Evolutionary conservation across 2,888 invertebrate species (phyloP), one percentile per base, ranked within the genome.

Genomic region (Cryptocephalus moraei): DNA sequence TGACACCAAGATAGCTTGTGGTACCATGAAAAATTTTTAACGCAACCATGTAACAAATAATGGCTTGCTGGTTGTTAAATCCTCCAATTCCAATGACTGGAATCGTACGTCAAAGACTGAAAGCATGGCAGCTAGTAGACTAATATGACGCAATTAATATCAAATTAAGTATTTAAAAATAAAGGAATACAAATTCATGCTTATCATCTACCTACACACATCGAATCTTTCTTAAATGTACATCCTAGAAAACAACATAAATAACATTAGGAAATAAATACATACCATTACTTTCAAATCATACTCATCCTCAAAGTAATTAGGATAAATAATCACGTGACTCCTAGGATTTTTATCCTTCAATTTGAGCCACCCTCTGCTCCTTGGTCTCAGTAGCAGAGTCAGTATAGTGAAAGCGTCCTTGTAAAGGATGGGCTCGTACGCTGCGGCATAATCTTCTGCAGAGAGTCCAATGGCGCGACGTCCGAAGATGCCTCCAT

Each of bases 301-400:
- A 33, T 78, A 68, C 0, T 82, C 82, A 60, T 88, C 78, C 0
- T 77, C 69, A 59, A 82, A 85, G 66, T 95, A 95, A 67, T 93
- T 92, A 0, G 95, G 87, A 67, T 87, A 84, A 49, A 96, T 90
- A n/a, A 80, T 67, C 0, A 94, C 91, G 54, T 86, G 81, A 0
- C 82, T 76, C 46, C 75, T 73, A 0, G 91, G 86, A 64, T 88
- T 77, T 0, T 73, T 72, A 42, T 85, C 82, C 55, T 73, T 76
- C 1, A 96, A 69, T 55, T 78, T 72, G 10, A 91, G 63, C 54
- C 72, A 75, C 0, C 90, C 90, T 40, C 81, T 71, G 57, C 88
- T 88, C 52, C 73, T 77, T 0, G 90, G 89, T 44, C 89, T 72
- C 60, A 89, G 68, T n/a, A 90, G 56, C 79, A 62, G 49, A 8